Evolutionary conservation across 1,140 invertebrate genomes (phyloP), one percentile per base, ranked within the genome.

Genomic region (Drosophila ercepeae): DNA sequence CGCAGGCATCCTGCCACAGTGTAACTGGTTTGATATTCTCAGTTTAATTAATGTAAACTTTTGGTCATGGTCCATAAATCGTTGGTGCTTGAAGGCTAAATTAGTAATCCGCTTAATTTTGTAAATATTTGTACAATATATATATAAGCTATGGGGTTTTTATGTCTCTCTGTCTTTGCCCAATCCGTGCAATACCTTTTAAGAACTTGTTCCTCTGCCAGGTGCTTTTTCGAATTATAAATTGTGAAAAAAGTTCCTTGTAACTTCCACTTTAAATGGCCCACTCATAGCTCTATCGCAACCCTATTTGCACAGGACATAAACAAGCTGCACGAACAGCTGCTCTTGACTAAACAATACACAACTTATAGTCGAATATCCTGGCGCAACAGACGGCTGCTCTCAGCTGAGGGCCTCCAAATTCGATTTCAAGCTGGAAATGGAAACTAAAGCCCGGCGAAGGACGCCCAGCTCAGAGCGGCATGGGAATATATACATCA

Each of bases 341-440:
- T 83, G 75, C 76, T 86, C 79, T 83, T 83, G 81, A 83, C 79
- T 83, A 86, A 83, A 83, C 79, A 83, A 79, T 86, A 79, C 75
- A 75, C 70, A 84, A 73, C 71, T 57, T 50, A 55, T 25, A 68
- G 14, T 42, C 21, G 39, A 18, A 44, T 44, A 64, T 50, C 13
- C 52, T 25, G n/a, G 42, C 34, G 54, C 46, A 50, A 50, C 39
- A 19, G 29, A 69, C 46, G 27, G 18, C 45, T 21, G 39, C 29
- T 27, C 11, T 23, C 44, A 36, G 44, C 48, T 25, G 16, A 54
- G 71, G 59, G 60, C 65, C 60, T 68, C 60, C 29, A 77, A 82
- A 86, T 86, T 81, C 81, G 81, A 84, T 88, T 84, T 79, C 54
- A 23, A 64, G 71, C 68, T 72, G 73, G 60, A 70, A 65, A 65